Evolutionary conservation across 1,140 invertebrate genomes (phyloP), one percentile per base, ranked within the genome.

Genomic region (Scaptomyza montana): DNA sequence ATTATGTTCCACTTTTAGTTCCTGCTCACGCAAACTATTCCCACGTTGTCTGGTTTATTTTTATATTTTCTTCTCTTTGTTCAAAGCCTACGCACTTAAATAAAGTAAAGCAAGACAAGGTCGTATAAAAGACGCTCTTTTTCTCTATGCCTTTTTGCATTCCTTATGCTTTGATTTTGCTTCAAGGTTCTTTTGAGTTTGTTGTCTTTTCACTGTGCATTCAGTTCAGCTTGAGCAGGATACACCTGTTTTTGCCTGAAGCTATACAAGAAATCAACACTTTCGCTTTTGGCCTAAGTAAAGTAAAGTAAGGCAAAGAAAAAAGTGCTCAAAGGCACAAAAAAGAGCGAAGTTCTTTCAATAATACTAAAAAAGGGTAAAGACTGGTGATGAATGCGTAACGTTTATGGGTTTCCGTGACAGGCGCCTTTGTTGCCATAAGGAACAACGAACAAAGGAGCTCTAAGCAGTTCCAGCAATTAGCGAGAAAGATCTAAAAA

Each of bases 231-330:
- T 53, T 46, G 45, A 59, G 47, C 82, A 87, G 82, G 82, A 87
- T 76, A 72, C 82, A 87, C 82, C 82, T 87, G 82, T 68, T 86
- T 53, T 49, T 54, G 59, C 65, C 53, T 67, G 57, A 59, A 67
- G 57, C 65, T 82, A 79, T 76, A 75, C 66, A 78, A 36, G 75
- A 89, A 89, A 89, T 87, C 78, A 87, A 82, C 82, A 87, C 82
- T 87, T 87, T 89, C 79, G 75, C 76, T 87, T 82, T 74, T 53
- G 9, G 16, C 5, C 39, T 45, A 55, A 13, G 46, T 43, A n/a
- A 43, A 36, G 28, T n/a, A 28, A 28, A 56, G 36, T 12, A 16
- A 49, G 46, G 1, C 2, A 10, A 8, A 30, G 13, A 13, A 54
- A 36, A 68, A 55, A 65, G 49, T 41, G 60, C 21, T 30, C 43